These are phyloP conservation scores for Pseudochaenichthys georgianus DNA, from an alignment of 2,797 vertebrate species.

Conservation along the genomic window DNA sequence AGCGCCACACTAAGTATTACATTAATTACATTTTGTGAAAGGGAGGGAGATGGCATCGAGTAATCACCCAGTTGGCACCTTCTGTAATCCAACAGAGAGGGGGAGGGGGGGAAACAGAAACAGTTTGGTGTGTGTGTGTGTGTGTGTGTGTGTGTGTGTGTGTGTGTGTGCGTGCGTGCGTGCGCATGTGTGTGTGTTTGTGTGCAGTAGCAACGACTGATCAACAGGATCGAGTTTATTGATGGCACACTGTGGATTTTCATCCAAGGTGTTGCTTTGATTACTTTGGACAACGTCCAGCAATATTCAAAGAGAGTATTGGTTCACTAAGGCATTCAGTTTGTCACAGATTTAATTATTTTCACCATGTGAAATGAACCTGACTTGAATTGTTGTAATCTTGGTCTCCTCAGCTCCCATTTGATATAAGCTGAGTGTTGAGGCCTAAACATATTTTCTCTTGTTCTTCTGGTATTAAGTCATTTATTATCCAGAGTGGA, in stretches of 20 bases:
- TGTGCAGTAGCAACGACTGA: slow-evolving; percentile 42
- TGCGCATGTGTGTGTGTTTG: slow-evolving; percentile 8
- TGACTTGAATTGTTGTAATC: slow-evolving; percentile 49
- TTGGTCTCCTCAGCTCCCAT: slow-evolving; percentile 21
- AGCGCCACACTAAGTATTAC: slow-evolving; percentile 52
- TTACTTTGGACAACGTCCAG: slow-evolving; percentile 80
- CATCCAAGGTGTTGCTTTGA: slow-evolving; percentile 79
- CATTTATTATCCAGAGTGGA: neutral
- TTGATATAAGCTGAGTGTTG: slow-evolving; percentile 18
- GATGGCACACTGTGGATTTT: slow-evolving; percentile 61
- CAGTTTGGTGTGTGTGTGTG: neutral
- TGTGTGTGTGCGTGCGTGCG: neutral
- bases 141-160: too few relatives aligned
- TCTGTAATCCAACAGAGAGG: slow-evolving; percentile 52
- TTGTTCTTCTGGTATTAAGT: slow-evolving; percentile 4
- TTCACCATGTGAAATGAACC: slow-evolving; percentile 65
- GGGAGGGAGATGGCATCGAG: slow-evolving; percentile 54
- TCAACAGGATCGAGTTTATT: slow-evolving; percentile 57
- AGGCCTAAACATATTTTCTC: neutral
- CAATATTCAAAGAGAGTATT: slow-evolving; percentile 59
- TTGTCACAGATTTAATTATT: slow-evolving; percentile 77
- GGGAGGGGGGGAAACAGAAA: neutral
- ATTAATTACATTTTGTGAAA: slow-evolving; percentile 68
- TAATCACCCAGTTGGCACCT: slow-evolving; percentile 64
- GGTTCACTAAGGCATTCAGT: slow-evolving; percentile 67